Evolutionary conservation across 2,797 vertebrate genomes (phyloP).

Genomic region (Sitta carolinensis): DNA sequence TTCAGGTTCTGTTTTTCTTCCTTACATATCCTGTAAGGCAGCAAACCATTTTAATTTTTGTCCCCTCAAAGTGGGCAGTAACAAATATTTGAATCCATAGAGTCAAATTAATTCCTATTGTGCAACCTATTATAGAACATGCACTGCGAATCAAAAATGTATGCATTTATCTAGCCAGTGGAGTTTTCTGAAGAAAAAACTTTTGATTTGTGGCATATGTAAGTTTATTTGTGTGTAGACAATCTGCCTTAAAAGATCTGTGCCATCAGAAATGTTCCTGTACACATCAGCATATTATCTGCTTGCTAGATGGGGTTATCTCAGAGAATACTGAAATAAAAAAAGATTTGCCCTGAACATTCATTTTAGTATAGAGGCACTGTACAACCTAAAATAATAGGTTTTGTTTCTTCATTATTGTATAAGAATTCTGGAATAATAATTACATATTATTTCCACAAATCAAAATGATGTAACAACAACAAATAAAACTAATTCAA

Average conservation of each 20-base stretch:
- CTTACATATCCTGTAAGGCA: neutral
- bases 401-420: neutral
- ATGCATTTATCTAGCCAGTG: neutral
- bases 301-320: conserved; percentile 1
- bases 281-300: neutral
- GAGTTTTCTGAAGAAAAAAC: conserved; percentile 51
- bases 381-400: neutral
- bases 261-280: conserved; percentile 3
- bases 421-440: neutral
- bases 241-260: conserved; percentile 36
- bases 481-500: neutral
- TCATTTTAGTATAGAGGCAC: neutral
- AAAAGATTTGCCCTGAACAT: neutral
- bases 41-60: conserved; percentile 49
- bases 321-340: conserved; percentile 6
- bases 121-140: neutral
- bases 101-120: conserved; percentile 22
- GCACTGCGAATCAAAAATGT: neutral
- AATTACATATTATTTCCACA: neutral
- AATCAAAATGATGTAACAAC: neutral
- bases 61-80: conserved; percentile 28
- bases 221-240: neutral
- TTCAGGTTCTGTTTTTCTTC: conserved; percentile 1
- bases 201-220: conserved; percentile 49
- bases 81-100: neutral